Percentiles rank a stretch among this genome's conserved stretches.
These are phyloP conservation scores for Gopherus evgoodei DNA, from an alignment of 2,113 vertebrate species.

Conservation along the genomic window DNA sequence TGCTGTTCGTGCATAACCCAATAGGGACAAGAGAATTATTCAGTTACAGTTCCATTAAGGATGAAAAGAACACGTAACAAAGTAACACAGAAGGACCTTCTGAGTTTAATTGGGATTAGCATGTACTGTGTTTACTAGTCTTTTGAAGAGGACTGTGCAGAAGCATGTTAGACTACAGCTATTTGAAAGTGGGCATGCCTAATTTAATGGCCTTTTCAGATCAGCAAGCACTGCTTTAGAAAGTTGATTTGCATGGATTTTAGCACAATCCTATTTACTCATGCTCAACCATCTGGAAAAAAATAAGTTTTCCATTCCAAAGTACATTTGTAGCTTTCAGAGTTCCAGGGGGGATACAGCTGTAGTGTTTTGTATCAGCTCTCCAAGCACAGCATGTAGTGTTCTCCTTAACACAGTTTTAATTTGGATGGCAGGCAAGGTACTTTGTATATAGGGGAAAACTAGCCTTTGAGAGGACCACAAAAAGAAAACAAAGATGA, in stretches of 20 bases:
- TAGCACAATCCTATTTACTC: conserved; percentile 53
- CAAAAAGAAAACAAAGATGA: not conserved
- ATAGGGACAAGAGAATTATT: conserved; percentile 38
- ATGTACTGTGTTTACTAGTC: conserved; percentile 37
- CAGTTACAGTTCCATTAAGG: conserved; percentile 47
- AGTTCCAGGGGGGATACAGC: conserved; percentile 45
- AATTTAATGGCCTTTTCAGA: conserved; percentile 71
- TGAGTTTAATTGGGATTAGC: conserved; percentile 66
- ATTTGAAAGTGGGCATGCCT: conserved; percentile 56
- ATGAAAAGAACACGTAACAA: conserved; percentile 54
- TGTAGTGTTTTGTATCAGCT: not conserved
- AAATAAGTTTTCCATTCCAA: not conserved
- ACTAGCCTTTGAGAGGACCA: rapidly evolving
- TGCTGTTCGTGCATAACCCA: conserved; percentile 35
- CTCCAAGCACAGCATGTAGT: not conserved
- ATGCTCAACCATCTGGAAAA: conserved; percentile 36
- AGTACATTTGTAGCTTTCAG: conserved; percentile 2
- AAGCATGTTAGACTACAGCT: not conserved
- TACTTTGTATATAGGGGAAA: rapidly evolving
- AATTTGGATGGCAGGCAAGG: not conserved
- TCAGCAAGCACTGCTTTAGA: conserved; percentile 59
- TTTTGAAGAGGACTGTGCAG: conserved; percentile 47
- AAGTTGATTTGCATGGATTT: conserved; percentile 65
- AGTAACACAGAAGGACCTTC: conserved; percentile 58
- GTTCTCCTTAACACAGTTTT: not conserved